Base-by-base conservation (phyloP, 2,888 invertebrate genomes). In the Cerceris ruficornis region DNA sequence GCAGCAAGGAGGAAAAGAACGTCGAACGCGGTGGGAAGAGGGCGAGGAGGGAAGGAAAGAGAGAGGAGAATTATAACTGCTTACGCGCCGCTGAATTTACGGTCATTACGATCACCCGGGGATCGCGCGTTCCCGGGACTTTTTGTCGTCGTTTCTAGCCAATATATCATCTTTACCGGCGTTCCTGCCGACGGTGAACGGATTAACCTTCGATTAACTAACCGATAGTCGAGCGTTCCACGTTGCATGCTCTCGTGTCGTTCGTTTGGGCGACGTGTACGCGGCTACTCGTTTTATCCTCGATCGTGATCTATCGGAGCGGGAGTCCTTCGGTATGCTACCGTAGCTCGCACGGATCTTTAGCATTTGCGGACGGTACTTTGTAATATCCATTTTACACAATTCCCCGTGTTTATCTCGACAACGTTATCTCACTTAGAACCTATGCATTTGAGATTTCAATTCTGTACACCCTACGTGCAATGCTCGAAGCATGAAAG, bases 151-250 rank as follows among this genome's bases (percentile, higher is more conserved):
- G 14, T 15, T 13, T 42, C 42, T 42, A 59, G 46, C 43, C 70
- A 46, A 75, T 75, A 73, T 75, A 84, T 83, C 78, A 83, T 83
- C 75, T 84, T 78, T 78, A 62, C 68, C 72, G 28, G 28, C 28
- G 49, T 67, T 71, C 39, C 61, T 58, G 13, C 28, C 46, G 46
- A 17, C 54, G 66, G 70, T 75, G 72, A 84, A 57, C 69, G 81
- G 84, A 77, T 83, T 83, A 77, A 75, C 72, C 81, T 83, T 83
- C 77, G 81, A 69, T 68, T 65, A 69, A 70, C 65, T 67, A 69
- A 61, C 54, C 72, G 81, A 70, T 58, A 76, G 66, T 13, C 54
- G 66, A 71, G n/a, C n/a, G 55, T 28, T 14, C 14, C 9, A 13
- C 62, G 65, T 17, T 60, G 60, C 28, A 64, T 79, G 46, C 79